These are phyloP conservation scores for Apostichopus parvimensis DNA, from an alignment of 35 echinoderm and acorn worm genomes.

Conservation along the genomic window DNA sequence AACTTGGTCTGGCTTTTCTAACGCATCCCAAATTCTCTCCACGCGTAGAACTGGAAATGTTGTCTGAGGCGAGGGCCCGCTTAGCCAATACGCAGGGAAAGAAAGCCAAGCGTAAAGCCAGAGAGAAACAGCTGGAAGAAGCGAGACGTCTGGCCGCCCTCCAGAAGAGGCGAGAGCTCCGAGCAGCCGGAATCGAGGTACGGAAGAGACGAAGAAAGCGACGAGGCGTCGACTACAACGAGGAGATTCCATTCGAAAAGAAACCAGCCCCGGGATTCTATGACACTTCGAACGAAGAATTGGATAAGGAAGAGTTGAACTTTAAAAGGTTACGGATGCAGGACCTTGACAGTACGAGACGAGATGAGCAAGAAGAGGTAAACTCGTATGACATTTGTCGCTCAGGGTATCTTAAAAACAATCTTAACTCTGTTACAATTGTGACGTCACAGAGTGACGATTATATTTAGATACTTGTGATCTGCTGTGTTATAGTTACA, in stretches of 20 bases:
- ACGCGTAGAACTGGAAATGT: constrained; percentile 87
- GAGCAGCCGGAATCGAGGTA: constrained; percentile 85
- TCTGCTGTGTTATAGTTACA: too few species aligned
- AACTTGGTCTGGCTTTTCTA: too few species aligned
- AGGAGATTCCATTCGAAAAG: constrained; percentile 99
- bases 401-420: too few species aligned
- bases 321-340: constrained; percentile 90
- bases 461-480: too few species aligned
- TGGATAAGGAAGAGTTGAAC: constrained; percentile 73
- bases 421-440: too few species aligned
- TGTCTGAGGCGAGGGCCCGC: constrained; percentile 97
- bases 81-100: constrained; percentile 98
- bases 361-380: constrained; percentile 97
- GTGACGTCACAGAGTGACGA: too few species aligned
- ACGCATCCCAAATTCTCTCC: too few species aligned
- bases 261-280: constrained; percentile 96
- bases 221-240: constrained; percentile 94
- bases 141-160: constrained; percentile 85
- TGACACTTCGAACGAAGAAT: constrained; percentile 68
- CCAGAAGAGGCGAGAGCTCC: constrained; percentile 88
- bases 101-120: constrained; percentile 95
- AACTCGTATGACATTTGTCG: neutral
- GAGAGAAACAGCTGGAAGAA: constrained; percentile 94
- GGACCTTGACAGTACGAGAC: constrained; percentile 77
- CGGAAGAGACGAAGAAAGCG: constrained; percentile 84